Evolutionary conservation across 2,888 invertebrate genomes (phyloP).

Genomic region (Alcis repandata): DNA sequence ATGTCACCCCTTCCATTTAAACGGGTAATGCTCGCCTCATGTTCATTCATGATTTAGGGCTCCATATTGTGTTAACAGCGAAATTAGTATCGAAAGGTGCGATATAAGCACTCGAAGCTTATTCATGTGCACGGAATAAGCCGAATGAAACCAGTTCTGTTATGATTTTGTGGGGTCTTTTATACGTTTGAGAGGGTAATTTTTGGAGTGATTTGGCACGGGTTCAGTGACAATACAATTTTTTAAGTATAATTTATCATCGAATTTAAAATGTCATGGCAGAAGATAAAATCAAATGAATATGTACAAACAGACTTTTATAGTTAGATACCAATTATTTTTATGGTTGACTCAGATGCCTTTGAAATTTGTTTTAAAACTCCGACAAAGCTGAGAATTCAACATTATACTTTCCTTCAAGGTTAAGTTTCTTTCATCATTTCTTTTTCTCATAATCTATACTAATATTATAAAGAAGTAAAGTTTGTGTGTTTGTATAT

Average conservation of each 20-base stretch:
- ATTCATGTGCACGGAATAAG: conserved; percentile 72
- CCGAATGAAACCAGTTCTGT: conserved; percentile 65
- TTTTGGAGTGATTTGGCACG: conserved; percentile 62
- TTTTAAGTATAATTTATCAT: conserved; percentile 29
- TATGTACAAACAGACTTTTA: too few relatives aligned
- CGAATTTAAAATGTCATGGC: conserved; percentile 8
- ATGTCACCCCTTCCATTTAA: conserved; percentile 69
- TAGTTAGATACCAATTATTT: too few relatives aligned
- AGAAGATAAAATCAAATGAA: not conserved
- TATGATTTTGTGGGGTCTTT: conserved; percentile 70
- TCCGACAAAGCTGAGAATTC: too few relatives aligned
- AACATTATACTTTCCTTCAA: too few relatives aligned
- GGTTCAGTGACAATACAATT: conserved; percentile 47
- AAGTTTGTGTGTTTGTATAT: too few relatives aligned
- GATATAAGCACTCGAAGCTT: conserved; percentile 72
- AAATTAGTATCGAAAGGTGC: conserved; percentile 84
- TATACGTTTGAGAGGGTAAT: conserved; percentile 66
- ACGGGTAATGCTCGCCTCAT: conserved; percentile 68
- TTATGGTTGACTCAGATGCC: too few relatives aligned
- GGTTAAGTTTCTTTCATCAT: too few relatives aligned
- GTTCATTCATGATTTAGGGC: conserved; percentile 81
- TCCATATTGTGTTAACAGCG: conserved; percentile 74
- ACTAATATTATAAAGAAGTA: too few relatives aligned
- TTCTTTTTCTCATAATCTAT: too few relatives aligned
- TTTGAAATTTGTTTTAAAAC: too few relatives aligned